Evolutionary conservation across 2,797 vertebrate genomes (phyloP), one percentile per base, ranked within the genome.

Genomic region (Loris lydekkerianus): DNA sequence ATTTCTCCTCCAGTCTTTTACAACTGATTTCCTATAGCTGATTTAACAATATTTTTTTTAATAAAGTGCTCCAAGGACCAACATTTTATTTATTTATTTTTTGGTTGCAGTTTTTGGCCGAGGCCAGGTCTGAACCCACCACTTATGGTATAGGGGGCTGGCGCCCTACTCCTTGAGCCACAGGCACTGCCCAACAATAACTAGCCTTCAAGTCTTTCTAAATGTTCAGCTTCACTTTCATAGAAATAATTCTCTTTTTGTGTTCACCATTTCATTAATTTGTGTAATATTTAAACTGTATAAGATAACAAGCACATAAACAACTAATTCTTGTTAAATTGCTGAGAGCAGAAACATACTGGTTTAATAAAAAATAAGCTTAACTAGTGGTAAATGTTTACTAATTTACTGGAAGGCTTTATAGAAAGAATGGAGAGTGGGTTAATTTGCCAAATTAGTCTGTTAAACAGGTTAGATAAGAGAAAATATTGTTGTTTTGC

Each of bases 121-220:
- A 40, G 40, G 40, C 5, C 40, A 5, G 40, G 40, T 40, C 5
- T 40, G 40, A 40, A 40, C 40, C 40, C 40, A 40, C 40, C 40
- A 40, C 40, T 40, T 40, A 40, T 5, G 5, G 40, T 40, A 40
- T 40, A 40, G 3, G 40, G 40, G 40, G 40, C 40, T 40, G 40
- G 40, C 40, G 40, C 40, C 40, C 40, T 40, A 40, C 40, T 40
- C 40, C 40, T 40, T 40, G 40, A 40, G 40, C 40, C 40, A 40
- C 40, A 40, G 40, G 40, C 40, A 40, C 40, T 40, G 40, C 40
- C 40, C 40, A 40, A 40, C 40, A 40, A 40, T 86, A 91, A 58
- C 61, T 69, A 63, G 58, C 11, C 58, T 89, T 92, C 90, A 29
- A 75, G 18, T 83, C n/a, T 90, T 95, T 91, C 31, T 67, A 76